Evolutionary conservation across 2,888 invertebrate species (phyloP), one percentile per base, ranked within the genome.

Genomic region (Mycalesis mineus): DNA sequence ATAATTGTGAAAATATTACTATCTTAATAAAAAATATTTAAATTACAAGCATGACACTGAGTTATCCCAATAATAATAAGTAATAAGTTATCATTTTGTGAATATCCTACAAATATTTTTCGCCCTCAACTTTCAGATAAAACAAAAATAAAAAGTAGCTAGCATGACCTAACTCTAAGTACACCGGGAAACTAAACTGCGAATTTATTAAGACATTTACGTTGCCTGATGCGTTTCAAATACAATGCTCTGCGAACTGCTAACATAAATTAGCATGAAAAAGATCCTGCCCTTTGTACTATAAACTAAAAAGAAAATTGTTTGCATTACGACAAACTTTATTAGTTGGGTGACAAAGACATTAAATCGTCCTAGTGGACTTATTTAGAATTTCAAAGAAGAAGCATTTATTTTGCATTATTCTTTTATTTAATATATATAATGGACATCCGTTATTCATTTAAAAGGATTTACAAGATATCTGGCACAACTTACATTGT

Each of bases 101-200:
- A n/a, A n/a, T n/a, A n/a, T n/a, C n/a, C n/a, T n/a, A n/a, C n/a
- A n/a, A n/a, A n/a, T n/a, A n/a, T n/a, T n/a, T n/a, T n/a, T n/a
- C n/a, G n/a, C n/a, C n/a, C n/a, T n/a, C n/a, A n/a, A n/a, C n/a
- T n/a, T n/a, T n/a, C n/a, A n/a, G n/a, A n/a, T n/a, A n/a, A n/a
- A n/a, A n/a, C 7, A 6, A 11, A 44, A 44, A 44, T 28, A 29
- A 44, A 44, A 44, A 29, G 29, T 45, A 8, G 45, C 9, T 11
- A 47, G 33, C 14, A 15, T 33, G 33, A 8, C 28, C 14, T 5
- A 3, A 15, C 7, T 66, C 70, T 70, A 69, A 68, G 68, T 72
- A 70, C 74, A 78, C 78, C 77, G 71, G 73, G 74, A 77, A 58
- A 64, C 63, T 60, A 66, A 67, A 63, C 67, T 61, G 57, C 61